Base-by-base conservation (phyloP, 2,113 vertebrate species). In the Tupaia chinensis region DNA sequence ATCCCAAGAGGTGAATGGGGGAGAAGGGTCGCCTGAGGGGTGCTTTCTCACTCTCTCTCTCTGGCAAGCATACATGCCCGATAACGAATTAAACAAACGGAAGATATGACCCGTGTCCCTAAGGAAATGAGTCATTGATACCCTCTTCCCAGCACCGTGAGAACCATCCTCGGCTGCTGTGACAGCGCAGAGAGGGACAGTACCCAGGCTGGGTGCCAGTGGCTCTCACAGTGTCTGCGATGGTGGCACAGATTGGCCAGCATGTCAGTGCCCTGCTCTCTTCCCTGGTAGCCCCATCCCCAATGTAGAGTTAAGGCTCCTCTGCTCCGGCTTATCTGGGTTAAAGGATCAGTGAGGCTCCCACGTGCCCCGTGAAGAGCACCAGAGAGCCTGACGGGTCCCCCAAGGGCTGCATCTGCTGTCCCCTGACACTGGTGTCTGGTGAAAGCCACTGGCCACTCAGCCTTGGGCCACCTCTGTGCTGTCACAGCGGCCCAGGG, bases 341-440 rank as follows among this genome's bases (percentile, higher is more conserved):
- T 8, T 13, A 6, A 23, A 53, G 78, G 68, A 13, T 27, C 12
- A 1, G 23, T 1, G n/a, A 14, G n/a, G 3, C 4, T 27, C 65
- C 60, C 19, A 44, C 0, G 27, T 19, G 54, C 17, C 23, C 10
- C 9, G 68, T 56, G 69, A 56, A 29, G 69, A 61, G 53, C 16
- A 1, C 56, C 4, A 61, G 56, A 66, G 70, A 15, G 16, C 19
- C 19, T 27, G 11, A 54, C 0, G 12, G 19, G 61, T 10, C 61
- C 29, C 6, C 4, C 3, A 0, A 0, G 44, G 16, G 60, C 66
- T 70, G 69, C 2, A 1, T 44, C 15, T 22, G 58, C 70, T 13
- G 44, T 56, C 72, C 16, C 32, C 12, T 2, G 5, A 12, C 20
- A 11, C 20, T 3, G 1, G 14, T 2, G 54, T 68, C 53, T 73